Percentiles rank a stretch among this genome's conserved stretches.
Conservation (phyloP, 2,113 vertebrate genomes). For the Oxygymnocypris stewartii region DNA sequence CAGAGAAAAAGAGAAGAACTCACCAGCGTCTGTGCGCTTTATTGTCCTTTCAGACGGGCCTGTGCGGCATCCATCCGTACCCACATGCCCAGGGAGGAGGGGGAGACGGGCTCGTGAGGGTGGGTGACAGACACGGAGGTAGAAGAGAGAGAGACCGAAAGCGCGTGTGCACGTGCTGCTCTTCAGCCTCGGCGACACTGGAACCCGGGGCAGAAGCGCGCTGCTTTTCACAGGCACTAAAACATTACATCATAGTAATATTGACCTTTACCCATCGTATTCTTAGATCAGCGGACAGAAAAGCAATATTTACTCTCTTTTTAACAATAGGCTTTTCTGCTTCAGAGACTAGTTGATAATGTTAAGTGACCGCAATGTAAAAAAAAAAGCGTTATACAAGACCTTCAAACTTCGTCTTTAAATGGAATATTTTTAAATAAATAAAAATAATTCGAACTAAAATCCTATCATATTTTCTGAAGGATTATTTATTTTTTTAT, state of each 20-base stretch:
- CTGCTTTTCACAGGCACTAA: neutral
- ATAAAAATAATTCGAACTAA: neutral
- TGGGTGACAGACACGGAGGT: slow-evolving; percentile 80
- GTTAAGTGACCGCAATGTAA: neutral
- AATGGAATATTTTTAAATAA: too few species aligned
- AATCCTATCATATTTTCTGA: too few species aligned
- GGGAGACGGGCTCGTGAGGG: slow-evolving; percentile 55
- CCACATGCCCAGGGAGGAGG: slow-evolving; percentile 79
- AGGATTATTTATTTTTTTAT: too few species aligned
- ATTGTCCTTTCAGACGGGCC: slow-evolving; percentile 82
- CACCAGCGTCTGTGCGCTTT: slow-evolving; percentile 79
- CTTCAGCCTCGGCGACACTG: neutral
- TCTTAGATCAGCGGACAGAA: neutral
- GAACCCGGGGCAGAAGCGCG: neutral
- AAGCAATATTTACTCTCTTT: neutral
- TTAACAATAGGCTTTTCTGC: neutral
- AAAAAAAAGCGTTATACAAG: neutral
- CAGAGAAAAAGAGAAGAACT: slow-evolving; percentile 64
- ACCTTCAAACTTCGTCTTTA: neutral
- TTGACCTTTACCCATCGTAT: neutral
- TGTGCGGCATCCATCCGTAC: slow-evolving; percentile 83
- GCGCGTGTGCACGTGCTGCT: neutral
- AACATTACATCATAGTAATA: neutral
- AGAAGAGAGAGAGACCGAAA: slow-evolving; percentile 55
- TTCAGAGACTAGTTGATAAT: neutral